phyloP scores from a whole-genome alignment of 2,797 vertebrate species.

The Chanos chanos region DNA sequence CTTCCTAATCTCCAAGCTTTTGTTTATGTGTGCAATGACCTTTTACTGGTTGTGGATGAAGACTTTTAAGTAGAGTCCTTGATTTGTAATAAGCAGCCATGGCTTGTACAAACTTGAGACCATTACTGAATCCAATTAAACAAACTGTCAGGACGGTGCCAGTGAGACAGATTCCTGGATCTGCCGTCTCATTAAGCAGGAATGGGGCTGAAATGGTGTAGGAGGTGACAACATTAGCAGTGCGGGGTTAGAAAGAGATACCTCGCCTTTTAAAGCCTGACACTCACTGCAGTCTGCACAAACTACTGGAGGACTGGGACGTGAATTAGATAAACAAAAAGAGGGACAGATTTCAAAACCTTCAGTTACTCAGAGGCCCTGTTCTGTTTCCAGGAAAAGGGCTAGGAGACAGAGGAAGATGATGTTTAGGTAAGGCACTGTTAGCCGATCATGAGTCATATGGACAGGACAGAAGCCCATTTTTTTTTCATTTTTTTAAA shows the following conservation, averaged over 20 bases:
- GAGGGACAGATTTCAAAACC: slow-evolving; percentile 19
- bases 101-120: no score
- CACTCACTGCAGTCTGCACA: slow-evolving; percentile 18
- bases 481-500: neutral
- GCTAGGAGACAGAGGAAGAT: slow-evolving; percentile 27
- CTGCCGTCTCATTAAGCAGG: no score
- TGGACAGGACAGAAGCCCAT: slow-evolving; percentile 11
- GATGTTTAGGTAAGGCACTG: slow-evolving; percentile 25
- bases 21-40: neutral
- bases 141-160: no score
- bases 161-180: no score
- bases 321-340: slow-evolving; percentile 23
- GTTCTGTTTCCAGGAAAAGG: slow-evolving; percentile 15
- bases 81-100: no score
- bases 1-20: neutral
- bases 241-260: slow-evolving; percentile 2
- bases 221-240: no score
- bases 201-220: no score
- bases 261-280: slow-evolving; percentile 32
- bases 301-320: slow-evolving; percentile 12
- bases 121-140: no score
- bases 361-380: slow-evolving; percentile 12
- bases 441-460: slow-evolving; percentile 21
- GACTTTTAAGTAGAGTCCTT: no score
- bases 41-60: no score